phyloP scores from a whole-genome alignment of 2,888 invertebrate genomes.

The Coenonympha arcania region DNA sequence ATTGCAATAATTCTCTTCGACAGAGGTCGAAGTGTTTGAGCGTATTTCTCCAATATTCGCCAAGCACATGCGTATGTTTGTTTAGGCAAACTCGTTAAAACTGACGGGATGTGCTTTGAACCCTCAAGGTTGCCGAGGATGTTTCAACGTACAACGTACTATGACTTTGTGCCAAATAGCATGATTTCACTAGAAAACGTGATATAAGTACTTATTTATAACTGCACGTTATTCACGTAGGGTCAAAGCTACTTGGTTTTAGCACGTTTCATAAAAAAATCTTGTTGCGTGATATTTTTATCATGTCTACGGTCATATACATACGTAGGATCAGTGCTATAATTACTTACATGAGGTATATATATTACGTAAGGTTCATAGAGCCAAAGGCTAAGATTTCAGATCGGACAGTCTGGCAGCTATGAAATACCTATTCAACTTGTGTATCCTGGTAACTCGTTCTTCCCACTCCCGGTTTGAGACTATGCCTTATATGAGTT shows the following conservation, averaged over 20 bases:
- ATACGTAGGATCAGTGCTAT: too few species aligned
- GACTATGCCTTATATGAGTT: too few species aligned
- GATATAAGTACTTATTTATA: slow-evolving; percentile 8
- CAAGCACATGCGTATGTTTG: slow-evolving; percentile 65
- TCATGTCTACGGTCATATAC: too few species aligned
- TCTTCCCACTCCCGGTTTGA: too few species aligned
- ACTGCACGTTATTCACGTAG: neutral
- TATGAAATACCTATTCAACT: too few species aligned
- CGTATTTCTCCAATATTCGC: slow-evolving; percentile 46
- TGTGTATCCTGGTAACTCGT: too few species aligned
- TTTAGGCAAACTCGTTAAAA: slow-evolving; percentile 68
- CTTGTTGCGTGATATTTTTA: too few species aligned
- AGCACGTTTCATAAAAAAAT: too few species aligned
- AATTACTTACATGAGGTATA: too few species aligned
- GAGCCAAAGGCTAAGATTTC: too few species aligned
- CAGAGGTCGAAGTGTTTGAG: slow-evolving; percentile 27
- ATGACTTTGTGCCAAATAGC: slow-evolving; percentile 20
- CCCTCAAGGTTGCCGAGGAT: slow-evolving; percentile 64
- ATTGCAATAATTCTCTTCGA: slow-evolving; percentile 6
- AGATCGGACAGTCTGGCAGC: too few species aligned
- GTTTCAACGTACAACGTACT: slow-evolving; percentile 43
- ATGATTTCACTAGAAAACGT: slow-evolving; percentile 17
- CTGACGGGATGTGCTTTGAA: slow-evolving; percentile 68
- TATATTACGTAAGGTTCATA: too few species aligned
- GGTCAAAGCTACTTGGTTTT: neutral